phyloP scores from a whole-genome alignment of 2,888 invertebrate genomes.

The Phyllotreta striolata region DNA sequence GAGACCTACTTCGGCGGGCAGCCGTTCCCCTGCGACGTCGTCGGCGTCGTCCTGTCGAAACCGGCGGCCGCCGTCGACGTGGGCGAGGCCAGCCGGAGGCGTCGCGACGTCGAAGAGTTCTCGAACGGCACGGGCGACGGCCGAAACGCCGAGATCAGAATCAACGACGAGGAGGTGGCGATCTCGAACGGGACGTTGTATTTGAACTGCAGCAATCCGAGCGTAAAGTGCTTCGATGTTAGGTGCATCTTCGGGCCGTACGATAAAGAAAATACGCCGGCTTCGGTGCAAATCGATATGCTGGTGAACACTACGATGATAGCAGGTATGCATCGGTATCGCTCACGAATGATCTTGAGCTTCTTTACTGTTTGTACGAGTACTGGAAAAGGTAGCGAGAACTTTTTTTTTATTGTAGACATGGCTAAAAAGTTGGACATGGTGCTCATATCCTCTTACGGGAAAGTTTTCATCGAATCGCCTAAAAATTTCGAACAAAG shows the following conservation, averaged over 20 bases:
- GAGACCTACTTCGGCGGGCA: constrained; percentile 47
- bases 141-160: constrained; percentile 30
- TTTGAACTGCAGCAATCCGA: constrained; percentile 56
- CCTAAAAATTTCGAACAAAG: constrained; percentile 50
- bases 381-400: no score
- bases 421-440: constrained; percentile 54
- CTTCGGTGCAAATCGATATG: constrained; percentile 55
- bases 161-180: constrained; percentile 35
- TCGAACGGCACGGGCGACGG: constrained; percentile 24
- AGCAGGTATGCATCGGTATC: constrained; percentile 49
- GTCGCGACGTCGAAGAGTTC: constrained; percentile 36
- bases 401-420: no score
- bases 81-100: constrained; percentile 9
- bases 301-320: constrained; percentile 53
- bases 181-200: constrained; percentile 48
- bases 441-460: constrained; percentile 56
- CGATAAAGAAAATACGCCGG: constrained; percentile 51
- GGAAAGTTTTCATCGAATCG: constrained; percentile 49
- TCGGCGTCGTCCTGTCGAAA: constrained; percentile 37
- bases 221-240: constrained; percentile 54
- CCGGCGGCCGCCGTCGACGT: neutral
- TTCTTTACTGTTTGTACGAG: no score
- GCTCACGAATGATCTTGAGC: no score
- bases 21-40: constrained; percentile 48
- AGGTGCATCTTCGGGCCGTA: constrained; percentile 57